phyloP scores from a whole-genome alignment of 2,113 vertebrate species.

The Psilopsiagon aurifrons region DNA sequence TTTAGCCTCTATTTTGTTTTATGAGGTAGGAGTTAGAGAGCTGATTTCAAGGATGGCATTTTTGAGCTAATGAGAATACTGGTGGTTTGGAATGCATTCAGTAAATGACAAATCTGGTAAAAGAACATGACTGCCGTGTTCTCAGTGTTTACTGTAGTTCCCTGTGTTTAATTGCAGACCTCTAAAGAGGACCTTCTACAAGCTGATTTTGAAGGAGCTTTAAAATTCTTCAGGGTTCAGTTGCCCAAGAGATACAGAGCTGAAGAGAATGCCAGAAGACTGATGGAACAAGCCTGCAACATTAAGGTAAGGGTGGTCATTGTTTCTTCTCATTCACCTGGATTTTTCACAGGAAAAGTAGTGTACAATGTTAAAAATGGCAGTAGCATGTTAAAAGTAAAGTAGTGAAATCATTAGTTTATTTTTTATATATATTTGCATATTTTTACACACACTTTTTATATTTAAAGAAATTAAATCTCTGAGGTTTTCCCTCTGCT shows the following conservation, averaged over 20 bases:
- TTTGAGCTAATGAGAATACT: not conserved
- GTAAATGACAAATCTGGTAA: constrained; percentile 8
- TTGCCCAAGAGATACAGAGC: constrained; percentile 97
- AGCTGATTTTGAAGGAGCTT: constrained; percentile 97
- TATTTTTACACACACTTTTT: not conserved
- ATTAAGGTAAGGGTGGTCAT: constrained; percentile 86
- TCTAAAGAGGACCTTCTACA: constrained; percentile 98
- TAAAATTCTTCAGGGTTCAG: constrained; percentile 98
- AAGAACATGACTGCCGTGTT: not conserved
- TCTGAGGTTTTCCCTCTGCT: not conserved
- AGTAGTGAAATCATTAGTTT: not conserved
- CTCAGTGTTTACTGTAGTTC: not conserved
- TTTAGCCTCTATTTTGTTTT: not conserved
- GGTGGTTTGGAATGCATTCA: not conserved
- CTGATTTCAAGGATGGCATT: not conserved
- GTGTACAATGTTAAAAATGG: not conserved
- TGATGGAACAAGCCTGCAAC: constrained; percentile 99
- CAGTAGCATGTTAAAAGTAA: not conserved
- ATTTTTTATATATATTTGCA: not conserved
- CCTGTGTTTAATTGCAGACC: constrained; percentile 81
- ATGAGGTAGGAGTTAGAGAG: not conserved
- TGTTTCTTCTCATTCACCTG: not conserved
- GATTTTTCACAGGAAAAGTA: not conserved
- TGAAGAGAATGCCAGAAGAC: constrained; percentile 92
- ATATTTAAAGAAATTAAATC: not conserved